Evolutionary conservation across 1,140 invertebrate species (phyloP), one percentile per base, ranked within the genome.

Genomic region (Philotrypesis tridentata): DNA sequence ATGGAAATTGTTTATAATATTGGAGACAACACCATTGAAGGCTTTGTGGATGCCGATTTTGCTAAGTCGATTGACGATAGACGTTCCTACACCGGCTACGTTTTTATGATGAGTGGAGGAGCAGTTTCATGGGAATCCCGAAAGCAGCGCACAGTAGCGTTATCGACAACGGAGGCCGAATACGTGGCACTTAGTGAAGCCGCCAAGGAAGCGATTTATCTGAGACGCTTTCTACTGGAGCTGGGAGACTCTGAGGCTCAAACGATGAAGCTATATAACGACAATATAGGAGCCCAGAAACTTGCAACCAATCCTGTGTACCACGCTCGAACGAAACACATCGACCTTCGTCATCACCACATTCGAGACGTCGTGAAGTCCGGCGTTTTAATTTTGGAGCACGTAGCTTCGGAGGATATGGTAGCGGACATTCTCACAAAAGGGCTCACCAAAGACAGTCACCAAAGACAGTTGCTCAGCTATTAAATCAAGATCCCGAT

Each of bases 131-230:
- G 85, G 84, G 65, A 82, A 14, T 80, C 85, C 0, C 63, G 72
- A 11, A 88, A 88, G 37, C 85, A 86, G 72, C 31, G 77, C 1
- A 86, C 84, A 0, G 81, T 83, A 12, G 86, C 84, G 0, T 67
- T 91, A 29, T 91, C 89, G 0, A 87, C 88, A 0, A 90, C 88
- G 21, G 90, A 92, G 79, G 86, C 88, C 4, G 90, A 92, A 80
- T 92, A 92, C 67, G 87, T 91, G 70, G 85, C 87, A 1, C 37
- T 89, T 0, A 31, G 86, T 7, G 87, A 89, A 25, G 87, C 85
- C 0, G 55, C 79, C 0, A 55, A 86, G 87, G 85, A 89, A 74
- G 80, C 77, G 0, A 79, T 84, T 0, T 81, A 84, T 61, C 25
- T 86, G 0, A 27, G 27, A 11, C n/a, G 65, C 0, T 85, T 89